Percentiles rank a stretch among this genome's conserved stretches.
Evolutionary conservation across 2,113 vertebrate genomes (phyloP).

Genomic region (Dinomys branickii): DNA sequence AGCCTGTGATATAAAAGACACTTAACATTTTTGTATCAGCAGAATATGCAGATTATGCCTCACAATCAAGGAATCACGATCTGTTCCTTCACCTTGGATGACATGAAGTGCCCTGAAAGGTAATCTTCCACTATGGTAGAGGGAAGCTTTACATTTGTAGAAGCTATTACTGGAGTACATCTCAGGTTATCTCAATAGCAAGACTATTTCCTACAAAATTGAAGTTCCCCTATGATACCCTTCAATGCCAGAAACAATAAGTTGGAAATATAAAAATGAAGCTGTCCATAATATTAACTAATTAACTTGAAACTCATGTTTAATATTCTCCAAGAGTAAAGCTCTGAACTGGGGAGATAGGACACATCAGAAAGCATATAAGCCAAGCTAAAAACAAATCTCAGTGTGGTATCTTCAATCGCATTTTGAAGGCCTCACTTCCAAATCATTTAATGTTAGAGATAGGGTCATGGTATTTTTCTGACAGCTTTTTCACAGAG

Average conservation of each 20-base stretch:
- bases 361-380: conserved; percentile 80
- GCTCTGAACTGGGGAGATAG: conserved; percentile 78
- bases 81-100: background rate
- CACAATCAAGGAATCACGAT: background rate
- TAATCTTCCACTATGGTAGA: background rate
- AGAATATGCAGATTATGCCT: conserved; percentile 34
- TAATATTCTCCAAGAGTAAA: conserved; percentile 85
- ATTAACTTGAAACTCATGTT: conserved; percentile 84
- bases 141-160: background rate
- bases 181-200: conserved; percentile 56
- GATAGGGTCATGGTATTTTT: conserved; percentile 71
- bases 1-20: conserved; percentile 35
- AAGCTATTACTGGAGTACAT: conserved; percentile 43
- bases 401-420: conserved; percentile 82
- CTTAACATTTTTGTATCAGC: conserved; percentile 51
- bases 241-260: conserved; percentile 71
- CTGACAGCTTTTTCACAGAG: conserved; percentile 74
- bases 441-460: conserved; percentile 84
- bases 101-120: conserved; percentile 19
- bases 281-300: conserved; percentile 81
- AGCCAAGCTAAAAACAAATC: conserved; percentile 84
- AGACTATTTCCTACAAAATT: conserved; percentile 56
- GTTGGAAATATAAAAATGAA: conserved; percentile 80
- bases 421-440: conserved; percentile 80
- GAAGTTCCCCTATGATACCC: conserved; percentile 57